Evolutionary conservation across 2,113 vertebrate genomes (phyloP), one percentile per base, ranked within the genome.

Genomic region (Glaucomys volans): DNA sequence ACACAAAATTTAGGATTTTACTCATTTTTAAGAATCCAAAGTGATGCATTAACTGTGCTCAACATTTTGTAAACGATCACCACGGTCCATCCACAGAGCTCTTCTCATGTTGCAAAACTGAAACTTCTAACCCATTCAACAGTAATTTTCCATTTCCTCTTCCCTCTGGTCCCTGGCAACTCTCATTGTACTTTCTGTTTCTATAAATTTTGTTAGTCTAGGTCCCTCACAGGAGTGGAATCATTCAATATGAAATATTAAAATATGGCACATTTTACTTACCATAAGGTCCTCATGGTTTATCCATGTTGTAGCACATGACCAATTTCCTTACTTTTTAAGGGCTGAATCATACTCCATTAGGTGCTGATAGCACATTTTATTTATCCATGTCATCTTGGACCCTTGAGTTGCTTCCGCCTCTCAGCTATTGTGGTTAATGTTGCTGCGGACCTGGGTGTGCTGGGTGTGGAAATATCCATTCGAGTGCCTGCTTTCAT

Each of bases 231-330:
- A 0, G 14, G 67, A 32, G 8, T 44, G 37, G 20, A 66, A 54
- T 82, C 17, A 14, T 6, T 64, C 0, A 20, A 24, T 35, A 76
- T 69, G 11, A 28, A 64, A 64, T 64, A 64, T 30, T 10, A 13
- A 67, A 67, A 67, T 67, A 69, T 59, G 42, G 17, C 9, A 87
- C 77, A 47, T 81, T 95, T 92, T 67, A 66, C 54, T 92, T 85
- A 62, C 20, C 8, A 37, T 17, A 18, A 37, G 28, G 44, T 67
- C 16, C 32, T 74, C 50, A 2, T 83, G 32, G 26, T 40, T 40
- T 59, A 76, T 81, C 50, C 35, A 11, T 52, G 16, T n/a, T 84
- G 76, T 50, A 91, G 42, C 26, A 16, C 35, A 22, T 84, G 35
- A n/a, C 80, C 44, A 9, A 75, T 87, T 69, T 86, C 35, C 8